Percentiles rank a stretch among this genome's conserved stretches.
phyloP scores from a whole-genome alignment of 2,888 invertebrate genomes.

The Tetranychus truncatus region DNA sequence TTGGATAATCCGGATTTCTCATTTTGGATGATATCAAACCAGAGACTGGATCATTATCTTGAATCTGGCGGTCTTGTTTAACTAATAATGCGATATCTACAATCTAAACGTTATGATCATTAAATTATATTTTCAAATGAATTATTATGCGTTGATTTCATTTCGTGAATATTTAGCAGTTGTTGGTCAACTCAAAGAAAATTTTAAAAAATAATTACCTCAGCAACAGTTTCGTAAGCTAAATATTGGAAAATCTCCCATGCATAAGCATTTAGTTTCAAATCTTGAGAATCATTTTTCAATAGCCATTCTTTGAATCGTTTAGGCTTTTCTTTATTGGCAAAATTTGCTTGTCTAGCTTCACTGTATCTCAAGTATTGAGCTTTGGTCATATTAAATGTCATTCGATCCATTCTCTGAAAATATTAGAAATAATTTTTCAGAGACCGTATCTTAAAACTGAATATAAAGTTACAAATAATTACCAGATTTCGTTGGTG shows the following conservation, averaged over 20 bases:
- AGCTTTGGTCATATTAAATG: conserved; percentile 33
- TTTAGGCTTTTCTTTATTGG: conserved; percentile 31
- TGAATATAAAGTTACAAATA: neutral
- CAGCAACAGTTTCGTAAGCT: conserved; percentile 73
- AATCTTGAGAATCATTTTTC: conserved; percentile 28
- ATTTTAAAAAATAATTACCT: conserved; percentile 35
- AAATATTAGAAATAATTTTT: conserved; percentile 18
- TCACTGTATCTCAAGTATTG: conserved; percentile 56
- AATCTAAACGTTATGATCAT: conserved; percentile 34
- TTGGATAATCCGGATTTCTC: neutral
- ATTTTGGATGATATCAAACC: conserved; percentile 26
- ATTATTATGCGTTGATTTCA: neutral
- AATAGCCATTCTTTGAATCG: conserved; percentile 35
- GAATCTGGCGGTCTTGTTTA: conserved; percentile 43
- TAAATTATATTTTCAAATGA: neutral
- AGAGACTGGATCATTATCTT: conserved; percentile 30
- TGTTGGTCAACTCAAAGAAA: neutral
- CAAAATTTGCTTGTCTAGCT: conserved; percentile 45
- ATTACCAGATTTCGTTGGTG: conserved; percentile 32
- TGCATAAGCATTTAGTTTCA: conserved; percentile 38
- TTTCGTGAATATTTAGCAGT: neutral
- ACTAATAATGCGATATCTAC: conserved; percentile 64
- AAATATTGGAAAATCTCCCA: conserved; percentile 62
- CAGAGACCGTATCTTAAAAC: neutral
- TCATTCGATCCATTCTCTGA: conserved; percentile 32